Percentiles rank a stretch among this genome's conserved stretches.
phyloP scores from a whole-genome alignment of 2,113 vertebrate genomes.

The Ondatra zibethicus region DNA sequence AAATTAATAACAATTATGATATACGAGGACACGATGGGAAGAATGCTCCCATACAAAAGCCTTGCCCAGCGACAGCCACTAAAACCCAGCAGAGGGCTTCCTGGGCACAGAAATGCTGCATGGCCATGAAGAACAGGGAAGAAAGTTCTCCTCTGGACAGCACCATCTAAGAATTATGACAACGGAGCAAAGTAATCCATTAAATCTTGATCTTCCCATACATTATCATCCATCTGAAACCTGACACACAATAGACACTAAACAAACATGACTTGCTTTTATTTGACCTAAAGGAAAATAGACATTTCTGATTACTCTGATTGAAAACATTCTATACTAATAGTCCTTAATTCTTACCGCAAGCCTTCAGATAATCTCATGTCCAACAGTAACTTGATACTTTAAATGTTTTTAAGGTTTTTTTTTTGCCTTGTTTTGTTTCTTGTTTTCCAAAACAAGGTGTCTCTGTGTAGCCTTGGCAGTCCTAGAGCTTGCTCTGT shows the following conservation, averaged over 20 bases:
- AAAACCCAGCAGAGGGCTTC: background rate
- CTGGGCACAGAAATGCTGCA: background rate
- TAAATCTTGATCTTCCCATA: constrained; percentile 8
- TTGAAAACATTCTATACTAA: background rate
- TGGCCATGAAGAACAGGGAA: background rate
- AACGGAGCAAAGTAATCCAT: background rate
- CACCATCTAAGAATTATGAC: background rate
- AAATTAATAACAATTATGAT: constrained; percentile 15
- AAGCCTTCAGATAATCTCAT: constrained; percentile 32
- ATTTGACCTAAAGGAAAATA: constrained; percentile 25
- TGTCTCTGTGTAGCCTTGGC: background rate
- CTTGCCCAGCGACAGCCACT: background rate
- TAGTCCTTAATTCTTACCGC: background rate
- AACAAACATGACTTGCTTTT: constrained; percentile 4
- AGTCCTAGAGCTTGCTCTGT: background rate
- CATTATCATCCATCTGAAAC: background rate
- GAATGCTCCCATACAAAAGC: background rate
- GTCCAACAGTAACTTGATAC: background rate
- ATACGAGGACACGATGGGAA: background rate
- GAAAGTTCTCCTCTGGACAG: background rate
- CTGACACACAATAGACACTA: background rate
- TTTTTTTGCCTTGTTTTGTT: background rate
- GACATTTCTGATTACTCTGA: background rate
- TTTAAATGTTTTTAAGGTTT: background rate
- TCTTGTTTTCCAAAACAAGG: background rate